phyloP scores from a whole-genome alignment of 2,113 vertebrate species.

The Psittacus erithacus region DNA sequence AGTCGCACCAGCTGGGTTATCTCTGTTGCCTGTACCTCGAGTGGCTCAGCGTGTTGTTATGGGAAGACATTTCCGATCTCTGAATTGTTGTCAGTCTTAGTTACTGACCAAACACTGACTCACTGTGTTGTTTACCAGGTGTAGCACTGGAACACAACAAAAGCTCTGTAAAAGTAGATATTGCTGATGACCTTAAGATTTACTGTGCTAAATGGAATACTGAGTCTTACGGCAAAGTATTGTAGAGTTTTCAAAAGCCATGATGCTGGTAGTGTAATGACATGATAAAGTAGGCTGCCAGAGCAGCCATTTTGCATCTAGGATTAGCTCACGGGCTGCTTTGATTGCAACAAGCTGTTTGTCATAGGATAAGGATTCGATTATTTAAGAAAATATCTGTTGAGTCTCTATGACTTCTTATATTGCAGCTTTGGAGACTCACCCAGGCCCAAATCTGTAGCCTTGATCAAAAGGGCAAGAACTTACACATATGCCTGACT shows the following conservation, averaged over 20 bases:
- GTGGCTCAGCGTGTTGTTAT: background rate
- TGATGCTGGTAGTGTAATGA: background rate
- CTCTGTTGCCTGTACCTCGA: slow-evolving; percentile 3
- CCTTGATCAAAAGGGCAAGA: background rate
- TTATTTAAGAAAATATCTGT: background rate
- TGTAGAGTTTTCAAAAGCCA: background rate
- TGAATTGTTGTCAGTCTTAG: background rate
- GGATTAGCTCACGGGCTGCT: background rate
- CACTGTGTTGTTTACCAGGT: background rate
- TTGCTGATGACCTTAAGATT: background rate
- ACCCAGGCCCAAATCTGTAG: background rate
- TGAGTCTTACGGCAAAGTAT: background rate
- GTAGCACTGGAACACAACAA: background rate
- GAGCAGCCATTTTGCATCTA: background rate
- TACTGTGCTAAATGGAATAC: background rate
- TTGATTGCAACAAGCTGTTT: background rate
- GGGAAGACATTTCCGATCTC: slow-evolving; percentile 5
- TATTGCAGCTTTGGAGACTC: background rate
- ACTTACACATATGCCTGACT: fast-evolving
- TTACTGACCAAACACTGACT: background rate
- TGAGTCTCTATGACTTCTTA: background rate
- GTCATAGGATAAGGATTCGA: background rate
- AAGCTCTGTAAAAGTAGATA: background rate
- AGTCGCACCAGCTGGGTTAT: slow-evolving; percentile 41
- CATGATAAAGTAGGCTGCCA: background rate